Base-by-base conservation (phyloP, 2,888 invertebrate species). In the Apoderus coryli region DNA sequence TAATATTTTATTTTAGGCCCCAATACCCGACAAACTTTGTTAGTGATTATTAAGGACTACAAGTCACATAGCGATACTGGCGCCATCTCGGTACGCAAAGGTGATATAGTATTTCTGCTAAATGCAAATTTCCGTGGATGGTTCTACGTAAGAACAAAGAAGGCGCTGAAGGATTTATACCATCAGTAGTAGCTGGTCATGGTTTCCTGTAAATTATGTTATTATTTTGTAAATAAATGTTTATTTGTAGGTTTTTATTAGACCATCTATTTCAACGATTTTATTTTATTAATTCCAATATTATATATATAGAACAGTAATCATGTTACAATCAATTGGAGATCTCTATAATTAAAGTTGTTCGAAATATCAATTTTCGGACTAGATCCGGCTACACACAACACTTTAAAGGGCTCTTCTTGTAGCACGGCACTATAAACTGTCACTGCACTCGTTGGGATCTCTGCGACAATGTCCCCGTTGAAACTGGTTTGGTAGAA, bases 331-430 rank as follows among this genome's bases (percentile, higher is more conserved):
- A 68, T 67, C 16, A 77, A 57, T 31, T 77, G 70, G 52, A 80
- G 77, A 48, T 89, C 86, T 45, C 75, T 72, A 54, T 88, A 90
- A 44, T 80, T 80, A 52, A 85, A 86, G 49, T 86, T 82, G 24
- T 81, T 81, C 42, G 88, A 82, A 30, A 90, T 61, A 54, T 92
- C 90, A 31, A 92, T 72, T 44, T 77, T 74, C 10, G 79, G 72
- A 50, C 86, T 84, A 14, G 80, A 81, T 0, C 92, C 92, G 1
- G 78, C 80, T 11, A 85, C 69, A 11, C 78, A 69, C 44, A 90
- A 62, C 1, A 84, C 69, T 54, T 76, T 78, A 33, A 70, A 69
- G 0, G 84, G 80, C n/a, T 60, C 64, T 4, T 72, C 69, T 47
- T 78, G 78, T 50, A 79, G 64, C 1, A 69, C 64, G 0, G 77